phyloP scores from a whole-genome alignment of 2,888 invertebrate genomes.

The Synergus gifuensis region DNA sequence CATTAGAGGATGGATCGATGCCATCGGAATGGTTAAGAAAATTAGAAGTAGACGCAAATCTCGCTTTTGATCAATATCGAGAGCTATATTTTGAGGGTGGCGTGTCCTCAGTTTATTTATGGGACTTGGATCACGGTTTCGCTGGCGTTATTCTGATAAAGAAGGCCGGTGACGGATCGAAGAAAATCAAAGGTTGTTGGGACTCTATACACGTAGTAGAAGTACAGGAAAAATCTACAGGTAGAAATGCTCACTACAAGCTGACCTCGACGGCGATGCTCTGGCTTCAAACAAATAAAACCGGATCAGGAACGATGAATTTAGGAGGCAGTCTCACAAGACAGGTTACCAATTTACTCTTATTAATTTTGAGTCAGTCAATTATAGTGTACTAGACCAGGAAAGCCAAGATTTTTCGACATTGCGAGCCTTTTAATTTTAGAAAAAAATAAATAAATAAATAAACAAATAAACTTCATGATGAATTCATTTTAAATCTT shows the following conservation, averaged over 20 bases:
- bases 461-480: too few species aligned
- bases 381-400: too few species aligned
- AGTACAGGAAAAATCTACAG: slow-evolving; percentile 97
- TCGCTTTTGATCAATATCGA: slow-evolving; percentile 98
- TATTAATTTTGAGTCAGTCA: neutral
- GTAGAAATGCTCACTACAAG: slow-evolving; percentile 97
- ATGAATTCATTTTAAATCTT: too few species aligned
- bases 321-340: slow-evolving; percentile 98
- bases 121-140: slow-evolving; percentile 99
- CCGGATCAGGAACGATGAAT: slow-evolving; percentile 98
- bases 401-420: too few species aligned
- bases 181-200: slow-evolving; percentile 99
- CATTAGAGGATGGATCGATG: slow-evolving; percentile 98
- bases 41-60: slow-evolving; percentile 98
- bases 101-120: slow-evolving; percentile 98
- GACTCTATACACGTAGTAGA: slow-evolving; percentile 99
- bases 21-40: slow-evolving; percentile 97
- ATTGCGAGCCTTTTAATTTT: too few species aligned
- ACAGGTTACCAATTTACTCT: slow-evolving; percentile 82
- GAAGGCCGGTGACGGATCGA: slow-evolving; percentile 98
- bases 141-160: slow-evolving; percentile 99
- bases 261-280: slow-evolving; percentile 99
- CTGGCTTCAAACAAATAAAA: slow-evolving; percentile 98
- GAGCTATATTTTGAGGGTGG: slow-evolving; percentile 99
- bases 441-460: too few species aligned